Percentiles rank a stretch among this genome's conserved stretches.
These are phyloP conservation scores for Phylloscopus trochilus DNA, from an alignment of 2,113 vertebrate genomes.

Conservation along the genomic window DNA sequence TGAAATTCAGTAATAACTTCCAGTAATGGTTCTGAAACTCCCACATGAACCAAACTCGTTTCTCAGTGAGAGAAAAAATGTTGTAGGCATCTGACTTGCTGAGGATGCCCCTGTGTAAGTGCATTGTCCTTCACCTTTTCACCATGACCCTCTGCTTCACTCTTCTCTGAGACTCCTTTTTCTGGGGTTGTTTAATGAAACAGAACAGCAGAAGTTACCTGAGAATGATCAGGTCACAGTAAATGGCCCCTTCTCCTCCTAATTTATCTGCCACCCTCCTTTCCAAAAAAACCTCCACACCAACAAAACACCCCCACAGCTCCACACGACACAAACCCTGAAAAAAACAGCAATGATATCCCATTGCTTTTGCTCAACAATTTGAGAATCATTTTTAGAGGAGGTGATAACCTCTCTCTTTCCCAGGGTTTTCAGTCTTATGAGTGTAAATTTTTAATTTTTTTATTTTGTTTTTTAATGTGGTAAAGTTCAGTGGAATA, in stretches of 20 bases:
- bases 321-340: neutral
- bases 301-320: neutral
- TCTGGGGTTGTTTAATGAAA: neutral
- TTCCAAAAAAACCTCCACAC: neutral
- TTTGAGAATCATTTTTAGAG: neutral
- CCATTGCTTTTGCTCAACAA: neutral
- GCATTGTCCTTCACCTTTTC: neutral
- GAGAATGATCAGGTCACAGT: neutral
- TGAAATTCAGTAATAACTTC: conserved; percentile 63
- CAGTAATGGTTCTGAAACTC: conserved; percentile 52
- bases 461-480: neutral
- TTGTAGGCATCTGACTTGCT: conserved; percentile 22
- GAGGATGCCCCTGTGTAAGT: conserved; percentile 20
- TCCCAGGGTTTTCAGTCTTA: neutral
- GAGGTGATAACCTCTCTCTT: neutral
- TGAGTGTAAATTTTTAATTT: neutral
- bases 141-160: conserved; percentile 13
- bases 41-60: neutral
- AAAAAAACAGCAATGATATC: neutral
- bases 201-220: neutral
- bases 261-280: neutral
- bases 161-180: neutral
- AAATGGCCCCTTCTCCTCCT: neutral
- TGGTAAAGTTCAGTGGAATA: conserved; percentile 10
- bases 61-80: conserved; percentile 30